A percentile compares a stretch with the other conserved stretches of the same genome.
Conservation (phyloP, 2,113 vertebrate species). For the Myrmecobius fasciatus region DNA sequence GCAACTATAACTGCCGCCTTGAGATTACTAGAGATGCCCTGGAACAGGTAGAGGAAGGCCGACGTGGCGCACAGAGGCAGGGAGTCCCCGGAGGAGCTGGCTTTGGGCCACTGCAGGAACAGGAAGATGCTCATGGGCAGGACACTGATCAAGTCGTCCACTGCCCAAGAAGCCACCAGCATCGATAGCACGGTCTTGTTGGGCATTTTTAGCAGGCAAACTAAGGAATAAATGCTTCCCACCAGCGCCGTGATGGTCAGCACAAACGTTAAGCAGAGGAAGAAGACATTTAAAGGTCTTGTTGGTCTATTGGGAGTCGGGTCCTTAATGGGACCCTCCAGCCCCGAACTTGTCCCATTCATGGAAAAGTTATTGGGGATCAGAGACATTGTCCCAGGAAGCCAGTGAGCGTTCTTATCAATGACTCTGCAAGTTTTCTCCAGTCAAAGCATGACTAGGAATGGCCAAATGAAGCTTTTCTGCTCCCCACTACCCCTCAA, state of each 20-base stretch:
- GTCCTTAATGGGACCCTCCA: slow-evolving; percentile 79
- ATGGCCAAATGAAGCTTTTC: slow-evolving; percentile 55
- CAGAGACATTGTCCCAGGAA: slow-evolving; percentile 79
- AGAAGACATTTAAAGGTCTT: slow-evolving; percentile 83
- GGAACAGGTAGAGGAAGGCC: slow-evolving; percentile 93
- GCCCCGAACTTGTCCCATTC: slow-evolving; percentile 86
- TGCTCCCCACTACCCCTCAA: slow-evolving; percentile 20
- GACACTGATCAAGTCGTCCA: slow-evolving; percentile 93
- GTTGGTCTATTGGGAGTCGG: slow-evolving; percentile 74
- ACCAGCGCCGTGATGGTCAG: slow-evolving; percentile 85
- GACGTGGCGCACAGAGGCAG: slow-evolving; percentile 89
- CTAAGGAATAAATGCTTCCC: slow-evolving; percentile 92
- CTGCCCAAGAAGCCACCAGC: slow-evolving; percentile 92
- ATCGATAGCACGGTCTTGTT: slow-evolving; percentile 88
- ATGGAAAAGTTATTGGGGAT: slow-evolving; percentile 76
- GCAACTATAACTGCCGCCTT: slow-evolving; percentile 92
- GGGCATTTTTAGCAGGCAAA: slow-evolving; percentile 87
- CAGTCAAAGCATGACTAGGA: slow-evolving; percentile 58
- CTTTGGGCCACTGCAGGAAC: slow-evolving; percentile 88
- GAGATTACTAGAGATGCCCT: slow-evolving; percentile 94
- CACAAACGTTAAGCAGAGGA: slow-evolving; percentile 89
- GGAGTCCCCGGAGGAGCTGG: slow-evolving; percentile 71
- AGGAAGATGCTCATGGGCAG: slow-evolving; percentile 90
- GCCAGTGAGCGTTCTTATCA: slow-evolving; percentile 66
- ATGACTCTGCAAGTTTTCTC: slow-evolving; percentile 72